These are phyloP conservation scores for Hecatera dysodea DNA, from an alignment of 2,888 invertebrate genomes.

Conservation along the genomic window DNA sequence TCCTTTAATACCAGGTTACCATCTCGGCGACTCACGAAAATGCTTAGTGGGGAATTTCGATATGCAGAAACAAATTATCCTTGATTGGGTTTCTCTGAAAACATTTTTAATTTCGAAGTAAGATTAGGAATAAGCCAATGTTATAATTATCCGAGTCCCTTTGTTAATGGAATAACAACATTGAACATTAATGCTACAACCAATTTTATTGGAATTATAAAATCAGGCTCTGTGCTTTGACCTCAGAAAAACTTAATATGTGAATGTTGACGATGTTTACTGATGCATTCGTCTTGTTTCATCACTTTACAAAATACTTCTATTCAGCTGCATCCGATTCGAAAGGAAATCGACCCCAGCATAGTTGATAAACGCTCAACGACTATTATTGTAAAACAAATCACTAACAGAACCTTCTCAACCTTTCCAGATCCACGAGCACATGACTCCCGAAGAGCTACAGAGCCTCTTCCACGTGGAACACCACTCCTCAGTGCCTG, in stretches of 20 bases:
- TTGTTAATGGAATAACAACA: conserved; percentile 11
- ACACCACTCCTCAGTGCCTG: conserved; percentile 94
- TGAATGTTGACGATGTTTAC: background rate
- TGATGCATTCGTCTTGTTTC: background rate
- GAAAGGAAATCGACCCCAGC: background rate
- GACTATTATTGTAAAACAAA: background rate
- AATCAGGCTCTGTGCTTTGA: background rate
- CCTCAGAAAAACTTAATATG: too few species aligned
- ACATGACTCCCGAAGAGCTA: conserved; percentile 96
- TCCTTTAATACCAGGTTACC: background rate
- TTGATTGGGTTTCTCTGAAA: conserved; percentile 43
- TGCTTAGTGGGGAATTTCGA: conserved; percentile 19
- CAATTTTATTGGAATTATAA: background rate
- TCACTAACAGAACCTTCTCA: conserved; percentile 51
- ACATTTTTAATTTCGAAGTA: conserved; percentile 34
- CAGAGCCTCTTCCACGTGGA: conserved; percentile 96
- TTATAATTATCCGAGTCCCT: conserved; percentile 25
- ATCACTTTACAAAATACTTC: background rate
- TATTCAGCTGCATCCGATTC: too few species aligned
- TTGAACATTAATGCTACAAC: conserved; percentile 18
- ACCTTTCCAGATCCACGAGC: conserved; percentile 95
- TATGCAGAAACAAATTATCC: conserved; percentile 38
- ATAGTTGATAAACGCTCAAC: too few species aligned
- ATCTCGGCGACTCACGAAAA: background rate
- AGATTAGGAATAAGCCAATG: conserved; percentile 12